Conservation (phyloP, 2,888 invertebrate species). For the Chloromyia formosa region DNA sequence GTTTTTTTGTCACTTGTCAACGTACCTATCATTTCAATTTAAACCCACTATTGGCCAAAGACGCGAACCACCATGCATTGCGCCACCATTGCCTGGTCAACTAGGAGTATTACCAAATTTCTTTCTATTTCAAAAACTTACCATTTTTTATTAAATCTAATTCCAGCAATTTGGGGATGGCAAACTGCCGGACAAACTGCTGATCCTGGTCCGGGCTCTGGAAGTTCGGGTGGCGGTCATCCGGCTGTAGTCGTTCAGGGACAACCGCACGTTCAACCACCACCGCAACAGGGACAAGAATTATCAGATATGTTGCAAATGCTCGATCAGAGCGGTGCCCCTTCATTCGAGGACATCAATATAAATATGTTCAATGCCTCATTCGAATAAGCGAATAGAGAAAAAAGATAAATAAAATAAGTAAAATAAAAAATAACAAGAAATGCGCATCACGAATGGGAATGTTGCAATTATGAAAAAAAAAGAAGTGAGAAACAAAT, state of each 20-base stretch:
- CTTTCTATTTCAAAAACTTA: too few species aligned
- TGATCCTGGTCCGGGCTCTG: conserved; percentile 64
- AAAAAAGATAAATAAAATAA: not conserved
- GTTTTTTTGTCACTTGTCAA: too few species aligned
- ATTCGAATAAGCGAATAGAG: conserved; percentile 68
- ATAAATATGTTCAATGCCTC: conserved; percentile 89
- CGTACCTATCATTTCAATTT: too few species aligned
- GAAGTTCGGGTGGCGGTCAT: conserved; percentile 64
- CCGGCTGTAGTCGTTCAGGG: conserved; percentile 61
- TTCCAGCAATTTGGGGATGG: conserved; percentile 82
- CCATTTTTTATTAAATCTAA: not conserved
- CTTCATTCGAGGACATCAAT: conserved; percentile 88
- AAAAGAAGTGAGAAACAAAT: not conserved
- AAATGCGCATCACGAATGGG: conserved; percentile 6
- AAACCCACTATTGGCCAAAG: too few species aligned
- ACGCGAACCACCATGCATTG: too few species aligned
- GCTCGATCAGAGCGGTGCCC: conserved; percentile 83
- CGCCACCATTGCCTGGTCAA: too few species aligned
- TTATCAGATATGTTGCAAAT: conserved; percentile 93
- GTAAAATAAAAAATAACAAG: not conserved
- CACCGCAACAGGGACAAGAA: conserved; percentile 78
- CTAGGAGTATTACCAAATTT: too few species aligned
- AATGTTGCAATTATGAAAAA: conserved; percentile 30
- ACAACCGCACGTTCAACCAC: conserved; percentile 64
- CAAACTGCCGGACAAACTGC: conserved; percentile 67